Base-by-base conservation (phyloP, 2,888 invertebrate genomes). In the Lysandra bellargus region DNA sequence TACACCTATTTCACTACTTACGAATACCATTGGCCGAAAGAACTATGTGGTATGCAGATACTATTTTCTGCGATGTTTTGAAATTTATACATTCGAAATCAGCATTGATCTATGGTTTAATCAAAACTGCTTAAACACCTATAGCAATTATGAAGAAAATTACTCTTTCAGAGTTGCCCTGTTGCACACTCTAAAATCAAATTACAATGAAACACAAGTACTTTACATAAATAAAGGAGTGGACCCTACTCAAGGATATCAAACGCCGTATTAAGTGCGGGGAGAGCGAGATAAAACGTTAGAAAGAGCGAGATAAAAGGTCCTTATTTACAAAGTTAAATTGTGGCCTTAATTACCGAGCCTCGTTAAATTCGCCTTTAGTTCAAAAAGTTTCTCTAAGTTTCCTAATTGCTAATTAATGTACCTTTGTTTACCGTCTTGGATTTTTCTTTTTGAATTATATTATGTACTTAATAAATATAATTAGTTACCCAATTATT, bases 191-290 rank as follows among this genome's bases (percentile, higher is more conserved):
- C 33, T 37, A 49, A 75, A 75, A 75, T 4, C 61, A 37, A 78
- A 23, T 40, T 30, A 77, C 44, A 49, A 49, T 53, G 33, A 78
- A 49, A 78, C 37, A 78, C 60, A 37, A 78, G 33, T 44, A n/a
- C 40, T 78, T 78, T 64, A 78, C 40, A 23, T 61, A 23, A 44
- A 78, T 60, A 78, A 61, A 60, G 61, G 33, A 78, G 33, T n/a
- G 44, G 78, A 78, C 61, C 78, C 61, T 64, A 64, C 61, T 78
- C 78, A 78, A 33, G 44, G 60, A 78, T 64, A 78, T 78, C 78
- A 78, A 78, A 78, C 61, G 61, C 30, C n/a, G 78, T 78, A 64
- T 77, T 77, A 77, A 78, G 78, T 78, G 78, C 78, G 7, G 49
- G 57, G 76, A 33, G 49, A 57, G 76, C 2, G 53, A 53, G 33